Conservation (phyloP, 2,888 invertebrate genomes). For the Yponomeuta sedellus region DNA sequence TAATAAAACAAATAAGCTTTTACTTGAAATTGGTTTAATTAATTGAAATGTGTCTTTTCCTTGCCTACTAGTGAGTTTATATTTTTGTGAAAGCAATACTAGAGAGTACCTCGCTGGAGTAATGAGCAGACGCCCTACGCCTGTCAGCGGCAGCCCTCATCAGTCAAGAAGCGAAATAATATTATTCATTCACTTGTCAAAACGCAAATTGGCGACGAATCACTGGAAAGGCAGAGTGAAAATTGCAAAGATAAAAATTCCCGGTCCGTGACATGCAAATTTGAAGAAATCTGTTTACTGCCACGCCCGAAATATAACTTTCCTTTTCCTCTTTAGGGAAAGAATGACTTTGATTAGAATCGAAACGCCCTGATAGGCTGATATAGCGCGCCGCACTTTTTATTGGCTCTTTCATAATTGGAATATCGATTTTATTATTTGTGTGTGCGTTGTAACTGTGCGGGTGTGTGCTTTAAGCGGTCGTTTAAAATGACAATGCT, state of each 20-base stretch:
- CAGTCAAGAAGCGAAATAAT: conserved; percentile 43
- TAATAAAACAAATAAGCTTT: not conserved
- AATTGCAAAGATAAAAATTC: conserved; percentile 31
- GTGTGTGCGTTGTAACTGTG: conserved; percentile 11
- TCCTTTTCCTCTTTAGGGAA: conserved; percentile 17
- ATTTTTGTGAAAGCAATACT: conserved; percentile 19
- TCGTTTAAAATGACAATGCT: conserved; percentile 13
- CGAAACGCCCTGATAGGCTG: conserved; percentile 19
- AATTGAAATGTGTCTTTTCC: too few relatives aligned
- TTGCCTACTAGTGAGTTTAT: not conserved
- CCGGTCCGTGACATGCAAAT: conserved; percentile 26
- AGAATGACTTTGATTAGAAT: conserved; percentile 19
- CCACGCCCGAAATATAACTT: conserved; percentile 14
- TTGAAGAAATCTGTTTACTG: conserved; percentile 18
- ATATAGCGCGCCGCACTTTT: conserved; percentile 17
- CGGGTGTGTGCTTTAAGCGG: not conserved
- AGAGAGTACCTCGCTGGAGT: conserved; percentile 26
- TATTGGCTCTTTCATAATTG: conserved; percentile 21
- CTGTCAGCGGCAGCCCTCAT: conserved; percentile 43
- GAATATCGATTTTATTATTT: conserved; percentile 21
- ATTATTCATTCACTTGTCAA: conserved; percentile 66
- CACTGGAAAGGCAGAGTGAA: conserved; percentile 28
- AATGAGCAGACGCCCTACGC: conserved; percentile 39
- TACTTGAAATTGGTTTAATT: not conserved
- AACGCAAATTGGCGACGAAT: conserved; percentile 57